phyloP scores from a whole-genome alignment of 2,888 invertebrate species.

The Laothoe populi region DNA sequence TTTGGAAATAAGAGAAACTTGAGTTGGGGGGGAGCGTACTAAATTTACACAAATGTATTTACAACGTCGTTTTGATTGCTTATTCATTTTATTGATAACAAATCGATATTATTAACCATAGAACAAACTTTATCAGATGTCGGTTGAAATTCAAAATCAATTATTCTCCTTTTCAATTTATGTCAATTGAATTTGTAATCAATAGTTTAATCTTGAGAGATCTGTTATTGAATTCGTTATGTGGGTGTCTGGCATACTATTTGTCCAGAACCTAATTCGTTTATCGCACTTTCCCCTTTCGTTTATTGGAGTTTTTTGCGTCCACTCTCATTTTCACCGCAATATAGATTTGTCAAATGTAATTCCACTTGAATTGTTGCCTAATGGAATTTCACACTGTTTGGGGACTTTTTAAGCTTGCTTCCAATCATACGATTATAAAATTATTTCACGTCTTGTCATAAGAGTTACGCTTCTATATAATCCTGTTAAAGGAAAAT shows the following conservation, averaged over 20 bases:
- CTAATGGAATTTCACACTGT: conserved; percentile 43
- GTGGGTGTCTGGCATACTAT: conserved; percentile 34
- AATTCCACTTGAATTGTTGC: conserved; percentile 49
- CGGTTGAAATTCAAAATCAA: conserved; percentile 36
- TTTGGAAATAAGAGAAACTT: conserved; percentile 29
- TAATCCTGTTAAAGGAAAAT: conserved; percentile 21
- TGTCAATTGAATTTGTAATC: conserved; percentile 40
- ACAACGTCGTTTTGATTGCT: conserved; percentile 7
- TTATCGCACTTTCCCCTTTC: conserved; percentile 48
- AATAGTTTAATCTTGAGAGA: conserved; percentile 38
- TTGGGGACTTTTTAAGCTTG: conserved; percentile 27
- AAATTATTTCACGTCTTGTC: conserved; percentile 18
- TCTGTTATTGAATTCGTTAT: conserved; percentile 42
- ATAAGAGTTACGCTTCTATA: neutral
- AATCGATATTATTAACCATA: conserved; percentile 28
- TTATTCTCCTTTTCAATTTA: conserved; percentile 36
- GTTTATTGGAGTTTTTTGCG: conserved; percentile 38
- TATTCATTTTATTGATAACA: conserved; percentile 26
- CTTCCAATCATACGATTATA: conserved; percentile 27
- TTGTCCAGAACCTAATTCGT: conserved; percentile 45
- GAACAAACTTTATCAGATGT: conserved; percentile 36
- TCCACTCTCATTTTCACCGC: conserved; percentile 43
- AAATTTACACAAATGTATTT: conserved; percentile 29
- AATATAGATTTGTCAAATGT: conserved; percentile 49
- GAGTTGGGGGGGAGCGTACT: conserved; percentile 1